Evolutionary conservation across 2,113 vertebrate genomes (phyloP).

Genomic region (Pholis gunnellus): DNA sequence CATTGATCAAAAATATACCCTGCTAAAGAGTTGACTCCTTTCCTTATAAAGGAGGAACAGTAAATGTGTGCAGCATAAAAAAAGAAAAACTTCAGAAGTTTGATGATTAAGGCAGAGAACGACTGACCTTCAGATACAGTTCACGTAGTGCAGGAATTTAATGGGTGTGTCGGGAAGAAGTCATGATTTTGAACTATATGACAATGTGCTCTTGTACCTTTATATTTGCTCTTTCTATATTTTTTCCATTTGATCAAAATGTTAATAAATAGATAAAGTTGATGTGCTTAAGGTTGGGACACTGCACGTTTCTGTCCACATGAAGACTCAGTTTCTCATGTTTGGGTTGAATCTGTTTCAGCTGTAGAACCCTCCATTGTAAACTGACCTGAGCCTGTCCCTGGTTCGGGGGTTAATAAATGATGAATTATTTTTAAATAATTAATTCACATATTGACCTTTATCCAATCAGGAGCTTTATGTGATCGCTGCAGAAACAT

Average conservation of each 20-base stretch:
- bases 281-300: not conserved
- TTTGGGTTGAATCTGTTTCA: slow-evolving; percentile 21
- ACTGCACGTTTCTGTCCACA: slow-evolving; percentile 20
- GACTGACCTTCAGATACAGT: not conserved
- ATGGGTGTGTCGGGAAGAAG: not conserved
- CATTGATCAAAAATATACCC: not conserved
- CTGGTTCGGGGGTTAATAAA: not conserved
- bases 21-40: not conserved
- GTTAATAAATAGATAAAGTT: not conserved
- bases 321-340: not conserved
- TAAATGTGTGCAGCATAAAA: not conserved
- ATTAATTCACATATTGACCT: not conserved
- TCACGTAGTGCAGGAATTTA: not conserved
- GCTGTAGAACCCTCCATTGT: not conserved
- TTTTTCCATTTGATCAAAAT: not conserved
- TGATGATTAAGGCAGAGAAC: not conserved
- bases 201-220: not conserved
- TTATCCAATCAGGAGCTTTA: not conserved
- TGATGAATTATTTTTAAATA: not conserved
- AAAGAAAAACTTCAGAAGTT: not conserved
- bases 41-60: not conserved
- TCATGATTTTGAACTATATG: not conserved
- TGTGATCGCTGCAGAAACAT: not conserved
- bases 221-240: not conserved
- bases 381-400: not conserved